Conservation (phyloP, 2,888 invertebrate species). For the Monopis laevigella region DNA sequence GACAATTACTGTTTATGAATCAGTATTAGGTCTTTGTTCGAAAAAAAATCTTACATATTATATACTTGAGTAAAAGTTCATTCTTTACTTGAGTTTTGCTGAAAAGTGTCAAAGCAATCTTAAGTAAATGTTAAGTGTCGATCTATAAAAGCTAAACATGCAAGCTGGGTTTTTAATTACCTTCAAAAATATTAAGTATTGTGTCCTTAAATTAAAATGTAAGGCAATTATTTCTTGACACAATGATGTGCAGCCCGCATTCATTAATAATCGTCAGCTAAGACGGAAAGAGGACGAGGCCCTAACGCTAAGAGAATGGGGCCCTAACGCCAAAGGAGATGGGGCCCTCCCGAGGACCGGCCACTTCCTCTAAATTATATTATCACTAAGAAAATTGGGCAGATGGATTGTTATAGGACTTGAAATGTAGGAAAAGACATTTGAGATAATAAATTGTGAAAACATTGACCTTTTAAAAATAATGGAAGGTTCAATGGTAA, state of each 20-base stretch:
- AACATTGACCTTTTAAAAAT: not conserved
- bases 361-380: conserved; percentile 8
- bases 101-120: too few relatives aligned
- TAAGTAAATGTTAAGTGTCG: too few relatives aligned
- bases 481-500: not conserved
- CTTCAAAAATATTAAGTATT: too few relatives aligned
- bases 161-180: too few relatives aligned
- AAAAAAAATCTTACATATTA: too few relatives aligned
- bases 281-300: conserved; percentile 15
- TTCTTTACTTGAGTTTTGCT: too few relatives aligned
- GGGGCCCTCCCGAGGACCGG: conserved; percentile 1
- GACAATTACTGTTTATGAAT: too few relatives aligned
- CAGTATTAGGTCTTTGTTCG: too few relatives aligned
- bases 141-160: too few relatives aligned
- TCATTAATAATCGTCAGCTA: conserved; percentile 39
- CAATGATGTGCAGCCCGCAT: conserved; percentile 28
- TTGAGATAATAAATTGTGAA: not conserved
- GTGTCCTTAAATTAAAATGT: not conserved
- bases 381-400: conserved; percentile 7
- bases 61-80: too few relatives aligned
- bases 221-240: conserved; percentile 22
- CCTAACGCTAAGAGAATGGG: too few relatives aligned
- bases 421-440: not conserved
- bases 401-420: conserved; percentile 1
- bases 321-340: too few relatives aligned